phyloP scores from a whole-genome alignment of 2,797 vertebrate genomes.

The Smutsia temminckii region DNA sequence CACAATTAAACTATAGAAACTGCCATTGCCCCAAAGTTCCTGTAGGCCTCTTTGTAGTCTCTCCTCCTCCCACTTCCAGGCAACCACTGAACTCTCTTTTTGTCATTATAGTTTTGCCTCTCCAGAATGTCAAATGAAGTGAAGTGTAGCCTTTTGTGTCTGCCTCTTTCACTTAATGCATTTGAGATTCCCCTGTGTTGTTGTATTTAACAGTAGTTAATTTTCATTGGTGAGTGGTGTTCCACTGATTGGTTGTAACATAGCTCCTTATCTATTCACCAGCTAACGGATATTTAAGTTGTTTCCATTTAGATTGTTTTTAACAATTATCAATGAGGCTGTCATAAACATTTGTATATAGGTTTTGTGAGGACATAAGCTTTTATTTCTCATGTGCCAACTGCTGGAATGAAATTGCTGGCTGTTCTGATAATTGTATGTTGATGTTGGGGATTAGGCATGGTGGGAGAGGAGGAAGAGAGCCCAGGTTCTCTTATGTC shows the following conservation, averaged over 20 bases:
- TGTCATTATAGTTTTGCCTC: neutral
- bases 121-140: neutral
- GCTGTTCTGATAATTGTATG: neutral
- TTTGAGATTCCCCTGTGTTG: neutral
- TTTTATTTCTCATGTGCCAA: neutral
- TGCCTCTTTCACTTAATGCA: neutral
- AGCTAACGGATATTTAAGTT: neutral
- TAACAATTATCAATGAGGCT: neutral
- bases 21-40: neutral
- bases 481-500: neutral
- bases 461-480: neutral
- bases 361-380: neutral
- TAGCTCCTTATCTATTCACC: neutral
- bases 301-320: slow-evolving; percentile 33
- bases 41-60: neutral
- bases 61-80: neutral
- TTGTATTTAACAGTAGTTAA: neutral
- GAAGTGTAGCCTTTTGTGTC: neutral
- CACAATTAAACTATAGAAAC: neutral
- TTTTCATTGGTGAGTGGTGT: neutral
- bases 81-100: neutral
- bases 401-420: neutral
- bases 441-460: neutral
- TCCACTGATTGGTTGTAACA: neutral
- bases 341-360: neutral